phyloP scores from a whole-genome alignment of 92 coral and sea anemone species.

The Epizoanthus scotinus region DNA sequence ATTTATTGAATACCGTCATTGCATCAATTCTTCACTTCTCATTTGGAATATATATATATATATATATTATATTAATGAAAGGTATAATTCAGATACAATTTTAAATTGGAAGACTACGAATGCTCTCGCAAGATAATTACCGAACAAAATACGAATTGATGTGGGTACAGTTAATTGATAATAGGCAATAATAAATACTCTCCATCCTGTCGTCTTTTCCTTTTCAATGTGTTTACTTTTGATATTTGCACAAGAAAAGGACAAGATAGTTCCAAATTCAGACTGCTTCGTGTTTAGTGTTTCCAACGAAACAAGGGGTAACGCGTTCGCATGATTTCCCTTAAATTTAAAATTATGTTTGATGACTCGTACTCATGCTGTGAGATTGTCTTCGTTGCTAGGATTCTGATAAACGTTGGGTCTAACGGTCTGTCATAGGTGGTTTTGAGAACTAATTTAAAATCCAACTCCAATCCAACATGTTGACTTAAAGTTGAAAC shows the following conservation, averaged over 20 bases:
- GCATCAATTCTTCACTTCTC: background rate
- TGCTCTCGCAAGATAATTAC: no score
- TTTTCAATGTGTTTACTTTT: background rate
- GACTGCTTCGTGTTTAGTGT: background rate
- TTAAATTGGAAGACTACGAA: no score
- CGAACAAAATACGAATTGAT: background rate
- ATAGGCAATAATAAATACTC: constrained; percentile 7
- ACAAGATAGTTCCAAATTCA: background rate
- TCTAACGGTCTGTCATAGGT: no score
- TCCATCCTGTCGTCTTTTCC: constrained; percentile 1
- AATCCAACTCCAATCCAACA: no score
- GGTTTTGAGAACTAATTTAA: no score
- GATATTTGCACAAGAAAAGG: background rate
- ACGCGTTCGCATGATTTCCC: background rate
- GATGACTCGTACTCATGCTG: background rate
- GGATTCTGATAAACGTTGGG: no score
- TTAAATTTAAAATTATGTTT: background rate
- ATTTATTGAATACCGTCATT: background rate
- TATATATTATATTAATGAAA: no score
- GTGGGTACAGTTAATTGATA: background rate
- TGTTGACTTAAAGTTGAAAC: no score
- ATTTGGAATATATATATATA: background rate
- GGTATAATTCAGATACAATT: background rate
- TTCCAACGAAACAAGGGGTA: constrained; percentile 9
- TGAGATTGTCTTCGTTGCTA: no score